Evolutionary conservation across 2,113 vertebrate species (phyloP), one percentile per base, ranked within the genome.

Genomic region (Perca schrenkii): DNA sequence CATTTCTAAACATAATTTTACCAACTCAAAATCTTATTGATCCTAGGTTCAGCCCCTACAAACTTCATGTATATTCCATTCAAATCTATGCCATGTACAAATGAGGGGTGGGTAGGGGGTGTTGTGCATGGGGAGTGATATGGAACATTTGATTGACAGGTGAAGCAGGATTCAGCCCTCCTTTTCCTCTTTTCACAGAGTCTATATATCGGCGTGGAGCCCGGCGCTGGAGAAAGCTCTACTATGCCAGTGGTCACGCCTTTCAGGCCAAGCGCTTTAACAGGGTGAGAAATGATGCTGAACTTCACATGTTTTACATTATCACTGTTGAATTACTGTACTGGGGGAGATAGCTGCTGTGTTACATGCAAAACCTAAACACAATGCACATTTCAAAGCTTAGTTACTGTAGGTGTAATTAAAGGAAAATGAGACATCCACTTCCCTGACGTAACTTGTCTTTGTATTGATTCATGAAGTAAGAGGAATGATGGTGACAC

Each of bases 201-300:
- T 99, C 98, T n/a, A 99, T 99, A 94, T 99, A 99, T 93, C 96
- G 98, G 31, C 94, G 98, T 80, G 98, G 98, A 77, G 98, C 98
- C 0, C 95, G 98, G 62, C 96, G 98, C 79, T 99, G 98, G 98
- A 97, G 98, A 94, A 99, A 99, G 89, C 97, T 99, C 60, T 99
- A 99, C 83, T 99, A 97, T 92, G 98, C 98, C 91, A 98, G 97
- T 58, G 98, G 98, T 78, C 98, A 99, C 68, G 98, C 97, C 91
- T 99, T 99, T 92, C 98, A 99, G 95, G 98, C 98, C 85, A 99
- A 99, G 82, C 96, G 98, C 86, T 99, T 99, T 88, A 99, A 99
- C 94, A 96, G 98, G 96, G 98, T 99, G 94, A 91, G 92, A 74
- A 6, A 1, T 14, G 4, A 53, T 8, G 8, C 49, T 46, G 16